Percentiles rank a stretch among this genome's conserved stretches.
phyloP scores from a whole-genome alignment of 2,113 vertebrate species.

The Ceyx cyanopectus region DNA sequence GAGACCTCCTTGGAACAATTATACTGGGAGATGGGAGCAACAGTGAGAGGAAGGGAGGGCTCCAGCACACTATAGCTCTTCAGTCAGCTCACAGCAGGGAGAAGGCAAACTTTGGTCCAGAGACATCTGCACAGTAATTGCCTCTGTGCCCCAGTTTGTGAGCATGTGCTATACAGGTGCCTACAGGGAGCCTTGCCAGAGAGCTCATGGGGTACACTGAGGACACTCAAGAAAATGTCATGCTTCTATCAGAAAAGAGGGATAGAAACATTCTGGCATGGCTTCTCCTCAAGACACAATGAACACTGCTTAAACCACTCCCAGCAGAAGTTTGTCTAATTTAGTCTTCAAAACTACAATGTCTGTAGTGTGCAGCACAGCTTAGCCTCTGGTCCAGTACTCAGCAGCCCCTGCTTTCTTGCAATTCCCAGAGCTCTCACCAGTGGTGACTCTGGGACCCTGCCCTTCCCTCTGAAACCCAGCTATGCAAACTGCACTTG shows the following conservation, averaged over 20 bases:
- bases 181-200: not conserved
- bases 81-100: not conserved
- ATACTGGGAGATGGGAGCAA: not conserved
- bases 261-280: not conserved
- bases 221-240: not conserved
- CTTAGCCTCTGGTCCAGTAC: not conserved
- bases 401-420: not conserved
- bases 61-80: not conserved
- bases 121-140: fast-evolving
- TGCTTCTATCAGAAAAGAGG: not conserved
- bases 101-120: not conserved
- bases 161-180: not conserved
- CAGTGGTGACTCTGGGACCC: not conserved
- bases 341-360: not conserved
- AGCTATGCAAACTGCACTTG: not conserved
- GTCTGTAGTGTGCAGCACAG: not conserved
- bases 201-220: not conserved
- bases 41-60: not conserved
- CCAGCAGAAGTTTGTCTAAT: not conserved
- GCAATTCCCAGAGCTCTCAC: not conserved
- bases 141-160: not conserved
- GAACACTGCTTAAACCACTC: not conserved
- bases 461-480: not conserved
- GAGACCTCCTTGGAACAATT: not conserved
- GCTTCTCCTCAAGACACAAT: not conserved